phyloP scores from a whole-genome alignment of 2,113 vertebrate genomes.

The Dascyllus trimaculatus region DNA sequence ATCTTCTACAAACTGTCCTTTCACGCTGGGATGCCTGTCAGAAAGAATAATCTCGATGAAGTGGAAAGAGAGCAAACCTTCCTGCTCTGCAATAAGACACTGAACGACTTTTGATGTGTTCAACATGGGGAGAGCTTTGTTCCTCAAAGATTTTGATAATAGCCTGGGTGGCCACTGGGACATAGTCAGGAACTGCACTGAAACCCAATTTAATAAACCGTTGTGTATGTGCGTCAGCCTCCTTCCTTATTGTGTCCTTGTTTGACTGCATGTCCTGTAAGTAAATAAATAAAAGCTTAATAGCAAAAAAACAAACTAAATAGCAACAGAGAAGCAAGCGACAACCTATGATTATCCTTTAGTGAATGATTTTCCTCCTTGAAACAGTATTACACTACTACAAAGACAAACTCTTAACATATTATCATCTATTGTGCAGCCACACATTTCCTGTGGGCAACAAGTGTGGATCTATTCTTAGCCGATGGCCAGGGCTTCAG shows the following conservation, averaged over 20 bases:
- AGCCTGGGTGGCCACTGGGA: not conserved
- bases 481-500: conserved; percentile 65
- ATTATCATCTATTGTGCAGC: conserved; percentile 56
- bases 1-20: not conserved
- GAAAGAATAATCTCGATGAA: conserved; percentile 7
- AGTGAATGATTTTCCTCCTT: conserved; percentile 12
- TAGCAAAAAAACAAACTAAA: not conserved
- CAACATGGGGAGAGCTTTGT: too few relatives aligned
- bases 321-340: conserved; percentile 5
- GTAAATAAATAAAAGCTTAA: not conserved
- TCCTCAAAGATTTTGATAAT: not conserved
- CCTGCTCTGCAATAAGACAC: not conserved
- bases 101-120: not conserved
- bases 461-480: conserved; percentile 86
- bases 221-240: not conserved
- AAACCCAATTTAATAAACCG: conserved; percentile 6
- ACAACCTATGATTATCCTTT: conserved; percentile 20
- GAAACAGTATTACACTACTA: conserved; percentile 16
- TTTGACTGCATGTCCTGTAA: not conserved
- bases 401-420: conserved; percentile 51
- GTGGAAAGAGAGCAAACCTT: not conserved
- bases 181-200: not conserved
- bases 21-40: conserved; percentile 8
- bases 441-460: conserved; percentile 76
- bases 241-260: not conserved